phyloP scores from a whole-genome alignment of 2,888 invertebrate species.

The Meandrusa payeni region DNA sequence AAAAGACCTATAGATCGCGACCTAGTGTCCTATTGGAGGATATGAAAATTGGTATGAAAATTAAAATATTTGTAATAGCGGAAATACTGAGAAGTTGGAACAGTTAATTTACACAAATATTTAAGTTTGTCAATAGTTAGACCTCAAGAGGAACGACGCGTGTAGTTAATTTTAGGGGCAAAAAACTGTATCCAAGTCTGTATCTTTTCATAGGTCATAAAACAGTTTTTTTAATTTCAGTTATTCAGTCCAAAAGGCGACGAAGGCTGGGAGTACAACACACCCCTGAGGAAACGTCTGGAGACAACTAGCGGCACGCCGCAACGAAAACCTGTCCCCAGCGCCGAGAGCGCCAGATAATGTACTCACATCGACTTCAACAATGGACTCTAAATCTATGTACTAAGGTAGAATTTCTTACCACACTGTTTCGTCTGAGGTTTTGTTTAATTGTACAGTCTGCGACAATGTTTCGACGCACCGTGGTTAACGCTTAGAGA shows the following conservation, averaged over 20 bases:
- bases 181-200: too few species aligned
- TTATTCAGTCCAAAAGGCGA: constrained; percentile 85
- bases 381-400: constrained; percentile 31
- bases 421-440: constrained; percentile 35
- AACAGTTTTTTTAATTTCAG: constrained; percentile 70
- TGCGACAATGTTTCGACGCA: constrained; percentile 34
- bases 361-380: constrained; percentile 31
- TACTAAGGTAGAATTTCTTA: constrained; percentile 48
- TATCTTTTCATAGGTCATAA: too few species aligned
- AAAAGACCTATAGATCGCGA: too few species aligned
- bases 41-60: too few species aligned
- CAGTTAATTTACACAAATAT: too few species aligned
- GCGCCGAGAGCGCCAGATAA: constrained; percentile 60
- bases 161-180: too few species aligned
- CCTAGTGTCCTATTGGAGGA: too few species aligned
- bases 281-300: constrained; percentile 71
- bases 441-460: constrained; percentile 35
- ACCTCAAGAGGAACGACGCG: too few species aligned
- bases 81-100: too few species aligned
- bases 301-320: constrained; percentile 40
- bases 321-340: constrained; percentile 46
- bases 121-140: too few species aligned
- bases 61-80: too few species aligned
- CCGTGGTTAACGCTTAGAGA: constrained; percentile 29
- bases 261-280: constrained; percentile 80